Conservation (phyloP, 2,797 vertebrate genomes). For the Petrocephalus schoutedeni region DNA sequence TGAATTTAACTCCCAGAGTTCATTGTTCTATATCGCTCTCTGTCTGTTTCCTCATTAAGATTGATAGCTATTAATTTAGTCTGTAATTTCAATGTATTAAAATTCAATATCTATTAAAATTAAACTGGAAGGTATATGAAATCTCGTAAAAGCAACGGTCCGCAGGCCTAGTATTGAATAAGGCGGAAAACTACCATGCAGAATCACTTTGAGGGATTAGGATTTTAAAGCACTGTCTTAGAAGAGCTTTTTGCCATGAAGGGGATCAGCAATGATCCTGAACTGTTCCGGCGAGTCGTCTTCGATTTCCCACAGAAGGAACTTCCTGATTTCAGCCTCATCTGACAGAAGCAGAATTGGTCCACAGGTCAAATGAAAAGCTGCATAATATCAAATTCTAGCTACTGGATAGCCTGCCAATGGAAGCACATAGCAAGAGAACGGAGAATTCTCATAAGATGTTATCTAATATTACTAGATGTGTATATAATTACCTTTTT, state of each 20-base stretch:
- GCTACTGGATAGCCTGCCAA: neutral
- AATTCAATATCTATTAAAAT: conserved; percentile 1
- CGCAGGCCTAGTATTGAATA: neutral
- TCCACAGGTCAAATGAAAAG: neutral
- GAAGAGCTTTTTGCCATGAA: neutral
- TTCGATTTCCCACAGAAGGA: neutral
- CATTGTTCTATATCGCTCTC: neutral
- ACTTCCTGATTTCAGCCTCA: neutral
- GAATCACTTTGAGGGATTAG: conserved; percentile 4
- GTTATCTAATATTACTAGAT: neutral
- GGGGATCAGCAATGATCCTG: neutral
- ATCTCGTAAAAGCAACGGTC: neutral
- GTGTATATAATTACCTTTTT: neutral
- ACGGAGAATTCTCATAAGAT: neutral
- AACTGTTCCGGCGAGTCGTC: neutral
- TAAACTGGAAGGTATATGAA: neutral
- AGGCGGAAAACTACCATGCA: neutral
- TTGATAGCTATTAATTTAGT: conserved; percentile 6
- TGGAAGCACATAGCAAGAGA: neutral
- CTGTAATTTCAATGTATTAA: conserved; percentile 5
- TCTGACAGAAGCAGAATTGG: neutral
- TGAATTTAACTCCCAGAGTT: neutral
- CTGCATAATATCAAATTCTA: neutral
- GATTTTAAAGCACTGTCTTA: neutral
- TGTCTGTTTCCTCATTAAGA: neutral